Evolutionary conservation across 2,888 invertebrate genomes (phyloP).

Genomic region (Acleris sparsana): DNA sequence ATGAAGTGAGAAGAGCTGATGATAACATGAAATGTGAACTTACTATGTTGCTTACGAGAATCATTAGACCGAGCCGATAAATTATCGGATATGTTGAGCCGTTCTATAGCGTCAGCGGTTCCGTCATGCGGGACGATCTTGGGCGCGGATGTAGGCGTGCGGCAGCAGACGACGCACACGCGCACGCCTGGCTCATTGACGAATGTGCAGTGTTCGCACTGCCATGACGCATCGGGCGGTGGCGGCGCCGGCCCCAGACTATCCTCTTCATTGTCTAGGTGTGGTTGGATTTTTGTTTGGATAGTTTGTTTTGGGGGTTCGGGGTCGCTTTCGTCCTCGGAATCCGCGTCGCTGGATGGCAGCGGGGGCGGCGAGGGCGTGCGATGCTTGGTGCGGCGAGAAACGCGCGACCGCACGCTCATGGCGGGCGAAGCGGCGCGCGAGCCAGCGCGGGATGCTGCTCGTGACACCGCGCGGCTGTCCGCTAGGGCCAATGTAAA

Average conservation of each 20-base stretch:
- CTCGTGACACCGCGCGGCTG: conserved; percentile 72
- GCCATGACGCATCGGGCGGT: conserved; percentile 87
- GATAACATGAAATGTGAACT: conserved; percentile 54
- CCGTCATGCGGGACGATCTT: conserved; percentile 47
- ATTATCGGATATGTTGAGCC: conserved; percentile 46
- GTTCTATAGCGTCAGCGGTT: conserved; percentile 46
- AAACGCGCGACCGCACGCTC: conserved; percentile 88
- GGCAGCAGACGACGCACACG: conserved; percentile 94
- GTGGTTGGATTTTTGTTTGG: conserved; percentile 2
- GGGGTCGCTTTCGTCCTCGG: conserved; percentile 77
- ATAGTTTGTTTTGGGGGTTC: conserved; percentile 16
- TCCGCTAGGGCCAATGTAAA: conserved; percentile 62
- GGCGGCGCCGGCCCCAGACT: conserved; percentile 73
- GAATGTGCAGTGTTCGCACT: conserved; percentile 95
- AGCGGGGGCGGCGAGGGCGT: conserved; percentile 72
- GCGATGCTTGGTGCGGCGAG: conserved; percentile 76
- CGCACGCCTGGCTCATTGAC: conserved; percentile 91
- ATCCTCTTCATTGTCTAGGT: conserved; percentile 51
- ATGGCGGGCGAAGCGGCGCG: conserved; percentile 87
- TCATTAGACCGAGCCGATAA: conserved; percentile 46
- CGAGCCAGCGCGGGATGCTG: conserved; percentile 84
- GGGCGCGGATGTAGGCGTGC: conserved; percentile 85
- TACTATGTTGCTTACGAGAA: conserved; percentile 81
- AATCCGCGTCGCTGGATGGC: conserved; percentile 85
- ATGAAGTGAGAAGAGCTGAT: neutral